These are phyloP conservation scores for Seladonia tumulorum DNA, from an alignment of 2,888 invertebrate genomes.

Conservation along the genomic window DNA sequence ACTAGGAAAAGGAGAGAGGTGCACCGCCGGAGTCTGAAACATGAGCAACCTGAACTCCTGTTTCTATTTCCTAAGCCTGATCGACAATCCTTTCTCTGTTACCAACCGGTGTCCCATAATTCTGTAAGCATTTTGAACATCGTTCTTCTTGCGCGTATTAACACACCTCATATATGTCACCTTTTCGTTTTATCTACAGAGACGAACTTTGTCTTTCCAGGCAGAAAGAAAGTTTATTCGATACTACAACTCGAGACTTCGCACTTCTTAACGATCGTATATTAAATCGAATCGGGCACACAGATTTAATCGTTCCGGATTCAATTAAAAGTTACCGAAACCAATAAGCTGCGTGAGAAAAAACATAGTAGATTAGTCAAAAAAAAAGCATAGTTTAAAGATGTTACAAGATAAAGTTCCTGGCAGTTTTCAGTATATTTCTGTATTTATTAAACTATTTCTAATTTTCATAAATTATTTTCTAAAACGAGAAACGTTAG, in stretches of 20 bases:
- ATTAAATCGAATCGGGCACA: not conserved
- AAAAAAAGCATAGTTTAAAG: no score
- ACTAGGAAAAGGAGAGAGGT: conserved; percentile 35
- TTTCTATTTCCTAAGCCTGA: conserved; percentile 23
- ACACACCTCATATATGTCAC: not conserved
- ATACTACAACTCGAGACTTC: not conserved
- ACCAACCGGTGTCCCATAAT: not conserved
- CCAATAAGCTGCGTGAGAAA: not conserved
- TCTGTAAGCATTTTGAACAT: not conserved
- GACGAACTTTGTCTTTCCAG: not conserved
- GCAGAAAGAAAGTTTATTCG: not conserved
- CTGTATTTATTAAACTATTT: no score
- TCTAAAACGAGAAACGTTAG: no score
- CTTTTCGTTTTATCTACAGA: not conserved
- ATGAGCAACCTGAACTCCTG: conserved; percentile 57
- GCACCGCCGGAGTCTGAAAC: conserved; percentile 39
- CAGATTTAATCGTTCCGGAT: not conserved
- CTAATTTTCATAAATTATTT: no score
- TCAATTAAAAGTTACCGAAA: not conserved
- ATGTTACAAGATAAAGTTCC: no score
- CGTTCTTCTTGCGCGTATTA: not conserved
- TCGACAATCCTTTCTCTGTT: conserved; percentile 7
- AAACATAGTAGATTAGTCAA: no score
- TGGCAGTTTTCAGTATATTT: no score
- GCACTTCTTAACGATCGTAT: not conserved